Evolutionary conservation across 2,797 vertebrate species (phyloP), one percentile per base, ranked within the genome.

Genomic region (Danionella dracula): DNA sequence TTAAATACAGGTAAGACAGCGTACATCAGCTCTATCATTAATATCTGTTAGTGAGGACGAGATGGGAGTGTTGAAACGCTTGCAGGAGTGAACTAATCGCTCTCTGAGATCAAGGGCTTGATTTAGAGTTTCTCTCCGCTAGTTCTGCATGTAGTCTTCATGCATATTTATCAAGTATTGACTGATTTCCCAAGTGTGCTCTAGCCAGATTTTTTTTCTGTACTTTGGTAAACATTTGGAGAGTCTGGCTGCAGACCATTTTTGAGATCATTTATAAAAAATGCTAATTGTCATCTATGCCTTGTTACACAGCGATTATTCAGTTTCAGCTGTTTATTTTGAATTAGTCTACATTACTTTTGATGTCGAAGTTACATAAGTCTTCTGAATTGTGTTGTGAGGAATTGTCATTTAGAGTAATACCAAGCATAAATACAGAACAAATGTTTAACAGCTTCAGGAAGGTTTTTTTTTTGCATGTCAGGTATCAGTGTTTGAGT

Each of bases 151-250:
- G 64, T 44, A 42, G 11, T 51, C 5, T 42, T 67, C 67, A 67
- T 70, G 54, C 70, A 70, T 76, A 73, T 76, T 73, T 67, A 76
- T 67, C 13, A 19, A 50, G 41, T 63, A 66, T 54, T 59, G 66
- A 70, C 63, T 70, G 64, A 44, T 66, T 76, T 76, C 51, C 27
- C 12, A 49, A 27, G 57, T 13, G 35, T 44, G 50, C 66, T 37
- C 3, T 27, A 17, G 9, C 5, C 17, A 37, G 70, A 67, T 57
- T 29, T 13, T 49, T 11, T 6, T 7, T 23, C 6, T 27, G 3
- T 6, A 44, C 35, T 60, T 59, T 46, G 44, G 35, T 42, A 56
- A 61, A 56, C 44, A 49, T 37, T 55, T 65, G 54, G 11, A 65
- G 19, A 54, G 19, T 17, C 29, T 35, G 38, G 31, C 38, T 64